These are phyloP conservation scores for Trypoxylus dichotomus DNA, from an alignment of 1,140 invertebrate genomes.

Conservation along the genomic window DNA sequence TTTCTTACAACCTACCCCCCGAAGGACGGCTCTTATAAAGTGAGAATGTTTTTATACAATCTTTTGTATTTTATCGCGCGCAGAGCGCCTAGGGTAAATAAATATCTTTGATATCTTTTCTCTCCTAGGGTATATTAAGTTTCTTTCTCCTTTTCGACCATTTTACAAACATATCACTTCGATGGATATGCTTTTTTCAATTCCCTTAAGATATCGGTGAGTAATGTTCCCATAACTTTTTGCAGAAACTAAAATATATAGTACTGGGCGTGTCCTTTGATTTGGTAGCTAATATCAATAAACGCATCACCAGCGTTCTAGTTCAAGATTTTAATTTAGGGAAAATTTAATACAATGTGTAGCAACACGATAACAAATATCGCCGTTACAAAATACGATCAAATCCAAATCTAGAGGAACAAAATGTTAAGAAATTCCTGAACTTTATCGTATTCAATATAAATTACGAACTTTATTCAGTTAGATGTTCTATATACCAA, in stretches of 20 bases:
- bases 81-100: slow-evolving; percentile 1
- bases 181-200: not conserved
- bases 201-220: not conserved
- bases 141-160: not conserved
- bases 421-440: not conserved
- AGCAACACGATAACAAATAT: no score
- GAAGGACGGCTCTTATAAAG: slow-evolving; percentile 1
- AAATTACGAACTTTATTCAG: not conserved
- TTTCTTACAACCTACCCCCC: slow-evolving; percentile 9
- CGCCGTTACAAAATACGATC: no score
- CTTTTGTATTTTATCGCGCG: not conserved
- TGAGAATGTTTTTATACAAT: slow-evolving; percentile 26
- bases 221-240: not conserved
- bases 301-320: no score
- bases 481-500: not conserved
- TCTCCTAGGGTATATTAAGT: not conserved
- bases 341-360: no score
- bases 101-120: slow-evolving; percentile 2
- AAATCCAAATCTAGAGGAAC: not conserved
- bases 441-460: not conserved
- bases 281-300: no score
- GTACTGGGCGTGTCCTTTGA: no score
- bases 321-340: no score
- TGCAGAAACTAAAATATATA: no score
- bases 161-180: not conserved